Evolutionary conservation across 2,113 vertebrate species (phyloP).

Genomic region (Sclerurus mexicanus): DNA sequence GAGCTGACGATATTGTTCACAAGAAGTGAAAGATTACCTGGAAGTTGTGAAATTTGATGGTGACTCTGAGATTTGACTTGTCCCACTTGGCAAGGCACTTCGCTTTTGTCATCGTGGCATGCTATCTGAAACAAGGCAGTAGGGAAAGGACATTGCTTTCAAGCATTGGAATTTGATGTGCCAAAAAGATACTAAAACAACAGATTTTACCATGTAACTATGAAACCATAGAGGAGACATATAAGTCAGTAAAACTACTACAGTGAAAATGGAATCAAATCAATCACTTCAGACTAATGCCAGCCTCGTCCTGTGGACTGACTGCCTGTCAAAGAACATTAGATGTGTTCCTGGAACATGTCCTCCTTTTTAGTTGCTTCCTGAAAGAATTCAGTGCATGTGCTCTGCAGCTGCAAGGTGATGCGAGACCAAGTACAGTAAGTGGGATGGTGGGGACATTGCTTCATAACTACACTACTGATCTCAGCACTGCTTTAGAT

Average conservation of each 20-base stretch:
- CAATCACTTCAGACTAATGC: not conserved
- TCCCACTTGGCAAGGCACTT: not conserved
- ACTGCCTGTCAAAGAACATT: not conserved
- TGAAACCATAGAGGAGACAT: not conserved
- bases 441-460: not conserved
- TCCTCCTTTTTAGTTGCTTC: not conserved
- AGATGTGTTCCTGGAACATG: not conserved
- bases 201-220: not conserved
- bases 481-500: not conserved
- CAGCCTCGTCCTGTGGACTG: not conserved
- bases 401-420: not conserved
- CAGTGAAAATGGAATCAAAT: not conserved
- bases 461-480: not conserved
- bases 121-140: not conserved
- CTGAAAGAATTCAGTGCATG: not conserved
- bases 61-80: not conserved
- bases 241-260: not conserved
- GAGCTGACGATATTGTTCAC: not conserved
- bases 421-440: not conserved
- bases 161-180: not conserved
- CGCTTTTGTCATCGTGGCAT: not conserved
- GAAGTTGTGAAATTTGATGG: not conserved
- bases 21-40: not conserved
- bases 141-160: not conserved
- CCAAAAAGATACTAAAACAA: not conserved